These are phyloP conservation scores for Polyergus mexicanus DNA, from an alignment of 1,140 invertebrate genomes.

Conservation along the genomic window DNA sequence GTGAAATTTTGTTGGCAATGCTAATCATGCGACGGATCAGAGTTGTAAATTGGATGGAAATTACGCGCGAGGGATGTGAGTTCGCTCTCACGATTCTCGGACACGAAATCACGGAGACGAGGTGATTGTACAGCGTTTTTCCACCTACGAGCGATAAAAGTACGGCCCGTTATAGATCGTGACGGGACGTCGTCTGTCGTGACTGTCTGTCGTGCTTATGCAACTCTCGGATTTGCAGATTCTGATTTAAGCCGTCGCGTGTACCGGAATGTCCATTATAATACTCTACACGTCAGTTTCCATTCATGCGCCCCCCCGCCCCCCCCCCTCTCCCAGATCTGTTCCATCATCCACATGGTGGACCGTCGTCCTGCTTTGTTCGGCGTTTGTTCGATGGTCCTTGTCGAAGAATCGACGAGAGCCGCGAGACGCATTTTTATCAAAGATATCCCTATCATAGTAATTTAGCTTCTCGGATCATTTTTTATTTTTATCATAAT, in stretches of 20 bases:
- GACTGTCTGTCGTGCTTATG: constrained; percentile 52
- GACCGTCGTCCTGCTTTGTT: constrained; percentile 50
- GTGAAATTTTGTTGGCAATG: background rate
- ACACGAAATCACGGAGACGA: background rate
- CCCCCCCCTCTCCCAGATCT: background rate
- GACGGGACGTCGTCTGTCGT: constrained; percentile 50
- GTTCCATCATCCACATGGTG: constrained; percentile 55
- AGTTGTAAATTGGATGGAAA: constrained; percentile 10
- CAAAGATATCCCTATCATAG: constrained; percentile 17
- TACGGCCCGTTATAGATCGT: constrained; percentile 43
- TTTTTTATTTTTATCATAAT: background rate
- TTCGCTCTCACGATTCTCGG: constrained; percentile 11
- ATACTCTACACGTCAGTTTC: constrained; percentile 47
- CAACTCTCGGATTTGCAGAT: constrained; percentile 13
- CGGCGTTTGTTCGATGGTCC: constrained; percentile 31
- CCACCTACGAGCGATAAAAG: constrained; percentile 42
- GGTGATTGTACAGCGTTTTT: constrained; percentile 44
- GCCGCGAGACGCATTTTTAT: constrained; percentile 42
- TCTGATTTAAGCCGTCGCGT: constrained; percentile 31
- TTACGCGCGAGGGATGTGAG: background rate
- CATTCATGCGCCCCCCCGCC: constrained; percentile 45
- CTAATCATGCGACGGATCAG: background rate
- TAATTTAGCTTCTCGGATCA: background rate
- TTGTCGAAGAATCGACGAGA: constrained; percentile 47
- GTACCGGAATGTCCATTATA: constrained; percentile 47